Percentiles rank a stretch among this genome's conserved stretches.
Conservation (phyloP, 2,888 invertebrate species). For the Morpho helenor region DNA sequence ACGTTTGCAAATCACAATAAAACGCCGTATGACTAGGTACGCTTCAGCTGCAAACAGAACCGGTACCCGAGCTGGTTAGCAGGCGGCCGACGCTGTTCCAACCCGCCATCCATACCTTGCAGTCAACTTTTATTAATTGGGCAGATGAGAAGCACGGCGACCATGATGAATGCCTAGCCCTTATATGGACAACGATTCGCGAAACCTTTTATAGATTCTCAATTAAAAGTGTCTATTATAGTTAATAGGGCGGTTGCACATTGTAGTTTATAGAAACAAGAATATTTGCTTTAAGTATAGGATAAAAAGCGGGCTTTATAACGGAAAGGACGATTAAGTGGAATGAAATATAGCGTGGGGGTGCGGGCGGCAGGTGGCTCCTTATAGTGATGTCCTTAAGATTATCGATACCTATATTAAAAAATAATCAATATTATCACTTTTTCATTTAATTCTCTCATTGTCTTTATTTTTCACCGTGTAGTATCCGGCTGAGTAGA, state of each 20-base stretch:
- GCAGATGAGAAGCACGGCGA: constrained; percentile 75
- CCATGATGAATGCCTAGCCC: constrained; percentile 74
- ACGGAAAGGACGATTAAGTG: constrained; percentile 78
- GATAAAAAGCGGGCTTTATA: constrained; percentile 75
- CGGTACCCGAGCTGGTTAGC: constrained; percentile 52
- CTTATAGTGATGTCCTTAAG: constrained; percentile 44
- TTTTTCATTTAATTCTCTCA: too few species aligned
- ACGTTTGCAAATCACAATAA: constrained; percentile 77
- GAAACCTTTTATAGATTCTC: constrained; percentile 79
- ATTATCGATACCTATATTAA: constrained; percentile 11
- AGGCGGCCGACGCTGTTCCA: constrained; percentile 55
- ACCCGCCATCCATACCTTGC: constrained; percentile 63
- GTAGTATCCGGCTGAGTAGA: too few species aligned
- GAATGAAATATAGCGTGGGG: constrained; percentile 78
- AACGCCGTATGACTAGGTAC: constrained; percentile 54
- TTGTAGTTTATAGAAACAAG: constrained; percentile 67
- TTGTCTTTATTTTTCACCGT: too few species aligned
- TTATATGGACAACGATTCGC: constrained; percentile 70
- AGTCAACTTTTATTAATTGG: constrained; percentile 79
- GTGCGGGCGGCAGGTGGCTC: constrained; percentile 76
- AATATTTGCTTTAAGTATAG: constrained; percentile 75
- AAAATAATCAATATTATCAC: not conserved
- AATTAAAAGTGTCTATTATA: constrained; percentile 79
- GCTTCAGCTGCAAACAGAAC: constrained; percentile 71
- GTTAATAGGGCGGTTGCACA: constrained; percentile 69